Percentiles rank a stretch among this genome's conserved stretches.
Conservation (phyloP, 2,888 invertebrate species). For the Hirtodrosophila histrioides region DNA sequence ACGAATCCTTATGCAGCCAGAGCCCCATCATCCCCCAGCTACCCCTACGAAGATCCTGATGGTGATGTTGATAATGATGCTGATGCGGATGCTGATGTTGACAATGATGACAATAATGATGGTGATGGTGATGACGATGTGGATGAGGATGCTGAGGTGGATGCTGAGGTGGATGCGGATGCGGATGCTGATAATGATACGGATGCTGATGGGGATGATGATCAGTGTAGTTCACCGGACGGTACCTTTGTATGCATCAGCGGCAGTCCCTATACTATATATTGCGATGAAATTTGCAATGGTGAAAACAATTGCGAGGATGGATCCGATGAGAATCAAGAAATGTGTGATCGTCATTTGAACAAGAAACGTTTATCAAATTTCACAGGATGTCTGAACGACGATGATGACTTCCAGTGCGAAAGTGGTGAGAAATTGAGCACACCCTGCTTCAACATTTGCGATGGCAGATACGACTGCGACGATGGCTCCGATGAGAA, state of each 20-base stretch:
- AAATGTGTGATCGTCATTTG: slow-evolving; percentile 7
- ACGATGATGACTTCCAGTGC: slow-evolving; percentile 24
- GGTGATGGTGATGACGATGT: no score
- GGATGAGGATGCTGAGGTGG: no score
- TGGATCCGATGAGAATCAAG: background rate
- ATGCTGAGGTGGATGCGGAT: no score
- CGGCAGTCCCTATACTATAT: background rate
- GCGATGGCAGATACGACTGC: slow-evolving; percentile 87
- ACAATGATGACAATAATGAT: no score
- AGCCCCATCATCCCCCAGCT: background rate
- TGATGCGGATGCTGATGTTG: slow-evolving; percentile 1
- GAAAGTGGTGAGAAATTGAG: slow-evolving; percentile 1
- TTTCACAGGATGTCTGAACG: background rate
- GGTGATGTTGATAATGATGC: background rate
- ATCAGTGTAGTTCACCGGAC: background rate
- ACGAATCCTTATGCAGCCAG: slow-evolving; percentile 9
- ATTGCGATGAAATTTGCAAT: slow-evolving; percentile 17
- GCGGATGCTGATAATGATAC: no score
- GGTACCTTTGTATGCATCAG: slow-evolving; percentile 3
- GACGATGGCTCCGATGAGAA: slow-evolving; percentile 84
- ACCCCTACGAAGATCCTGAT: background rate
- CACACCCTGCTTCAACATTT: slow-evolving; percentile 42
- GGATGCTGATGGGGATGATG: background rate
- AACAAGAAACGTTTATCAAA: background rate
- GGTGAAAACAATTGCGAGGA: slow-evolving; percentile 2